Base-by-base conservation (phyloP, 2,888 invertebrate species). In the Pollenia griseotomentosa region DNA sequence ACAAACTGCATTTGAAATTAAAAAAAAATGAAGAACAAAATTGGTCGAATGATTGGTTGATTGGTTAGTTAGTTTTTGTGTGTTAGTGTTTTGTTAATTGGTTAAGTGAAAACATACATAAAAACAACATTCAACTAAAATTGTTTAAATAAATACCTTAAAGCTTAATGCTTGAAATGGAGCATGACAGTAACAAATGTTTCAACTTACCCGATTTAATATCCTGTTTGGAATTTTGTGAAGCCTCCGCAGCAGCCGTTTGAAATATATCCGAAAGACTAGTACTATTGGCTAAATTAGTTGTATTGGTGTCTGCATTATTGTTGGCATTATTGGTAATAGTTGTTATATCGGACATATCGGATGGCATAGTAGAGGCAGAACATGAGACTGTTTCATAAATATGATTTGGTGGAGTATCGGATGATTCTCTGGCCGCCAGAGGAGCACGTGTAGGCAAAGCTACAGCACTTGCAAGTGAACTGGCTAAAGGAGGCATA, bases 131-230 rank as follows among this genome's bases (percentile, higher is more conserved):
- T 73, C 16, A 82, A 12, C 40, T 73, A 44, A 71, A 71, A 23
- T 59, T 65, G 14, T 33, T 61, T 7, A 46, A 70, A 63, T 74
- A 33, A 42, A 51, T 59, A 19, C 1, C n/a, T 79, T 59, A 5
- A 40, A 66, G 23, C 33, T 46, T 48, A 61, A 16, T 59, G 42
- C 11, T 11, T 61, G 9, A n/a, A 33, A 57, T 55, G 19, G n/a
- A 40, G 14, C n/a, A 53, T 12, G 68, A 51, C 40, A 48, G 8
- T 6, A 44, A 53, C n/a, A 33, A 61, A 19, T 61, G 40, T 33
- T 9, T 16, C n/a, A 12, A 88, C 89, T 92, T 89, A 92, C 92
- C 92, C 88, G 92, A 92, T 90, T 90, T 90, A 9, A 90, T 85
- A 44, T 90, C 86, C n/a, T 48, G 57, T 70, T 87, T 74, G 81